phyloP scores from a whole-genome alignment of 2,888 invertebrate genomes.

The Mesorhabditis belari region DNA sequence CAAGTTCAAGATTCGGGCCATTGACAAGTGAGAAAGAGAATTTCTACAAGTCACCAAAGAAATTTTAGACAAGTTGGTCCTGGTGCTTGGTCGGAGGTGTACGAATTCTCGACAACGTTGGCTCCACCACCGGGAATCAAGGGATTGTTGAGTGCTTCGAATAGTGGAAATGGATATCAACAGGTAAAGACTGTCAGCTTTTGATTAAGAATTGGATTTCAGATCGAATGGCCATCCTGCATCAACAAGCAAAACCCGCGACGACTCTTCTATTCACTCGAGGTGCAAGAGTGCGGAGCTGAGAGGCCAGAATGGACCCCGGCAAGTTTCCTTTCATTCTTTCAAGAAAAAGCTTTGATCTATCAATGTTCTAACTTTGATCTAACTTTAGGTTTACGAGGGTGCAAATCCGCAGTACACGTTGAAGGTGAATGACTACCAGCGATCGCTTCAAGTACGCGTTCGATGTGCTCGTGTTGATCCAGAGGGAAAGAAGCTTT shows the following conservation, averaged over 20 bases:
- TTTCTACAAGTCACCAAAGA: neutral
- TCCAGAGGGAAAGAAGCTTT: neutral
- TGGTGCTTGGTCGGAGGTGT: constrained; percentile 70
- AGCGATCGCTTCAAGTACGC: constrained; percentile 14
- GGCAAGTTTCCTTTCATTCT: constrained; percentile 12
- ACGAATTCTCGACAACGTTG: constrained; percentile 68
- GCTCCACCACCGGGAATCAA: constrained; percentile 76
- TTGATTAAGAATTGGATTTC: constrained; percentile 1
- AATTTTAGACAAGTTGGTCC: constrained; percentile 59
- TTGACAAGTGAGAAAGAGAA: constrained; percentile 54
- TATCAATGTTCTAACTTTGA: neutral
- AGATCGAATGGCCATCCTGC: constrained; percentile 8
- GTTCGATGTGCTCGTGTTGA: constrained; percentile 3
- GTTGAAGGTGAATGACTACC: constrained; percentile 62
- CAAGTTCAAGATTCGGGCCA: constrained; percentile 73
- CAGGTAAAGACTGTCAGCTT: neutral
- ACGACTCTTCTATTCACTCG: constrained; percentile 19
- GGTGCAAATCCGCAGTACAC: constrained; percentile 58
- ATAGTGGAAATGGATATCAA: constrained; percentile 3
- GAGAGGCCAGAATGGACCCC: constrained; percentile 24
- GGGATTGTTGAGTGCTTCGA: constrained; percentile 62
- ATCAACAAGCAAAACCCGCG: constrained; percentile 3
- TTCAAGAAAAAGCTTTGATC: neutral
- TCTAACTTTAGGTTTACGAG: constrained; percentile 57
- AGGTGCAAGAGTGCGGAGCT: constrained; percentile 9